Evolutionary conservation across 1,140 invertebrate genomes (phyloP).

Genomic region (Nasonia vitripennis): DNA sequence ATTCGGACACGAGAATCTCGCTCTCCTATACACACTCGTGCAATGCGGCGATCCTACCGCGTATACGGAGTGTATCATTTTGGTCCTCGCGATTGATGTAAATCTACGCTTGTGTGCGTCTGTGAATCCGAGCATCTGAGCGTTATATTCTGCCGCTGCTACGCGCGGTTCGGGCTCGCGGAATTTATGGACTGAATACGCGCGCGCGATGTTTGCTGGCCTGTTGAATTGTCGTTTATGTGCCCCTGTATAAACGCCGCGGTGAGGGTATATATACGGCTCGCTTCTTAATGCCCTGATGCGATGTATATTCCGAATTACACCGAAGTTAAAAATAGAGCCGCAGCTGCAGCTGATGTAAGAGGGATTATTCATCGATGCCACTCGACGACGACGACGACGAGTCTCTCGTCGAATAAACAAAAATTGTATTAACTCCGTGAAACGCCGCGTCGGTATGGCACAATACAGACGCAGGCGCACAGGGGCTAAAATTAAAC

Average conservation of each 20-base stretch:
- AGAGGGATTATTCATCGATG: not conserved
- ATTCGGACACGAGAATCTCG: not conserved
- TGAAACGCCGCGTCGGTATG: not conserved
- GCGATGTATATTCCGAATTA: not conserved
- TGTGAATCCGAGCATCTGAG: not conserved
- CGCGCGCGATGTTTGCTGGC: constrained; percentile 15
- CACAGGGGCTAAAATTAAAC: not conserved
- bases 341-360: not conserved
- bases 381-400: too few species aligned
- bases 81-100: constrained; percentile 18
- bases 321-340: too few species aligned
- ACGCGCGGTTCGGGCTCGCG: not conserved
- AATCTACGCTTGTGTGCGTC: not conserved
- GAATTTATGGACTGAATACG: constrained; percentile 19
- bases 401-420: not conserved
- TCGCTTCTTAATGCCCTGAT: not conserved
- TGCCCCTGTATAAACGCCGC: not conserved
- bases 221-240: not conserved
- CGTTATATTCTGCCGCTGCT: not conserved
- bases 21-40: not conserved
- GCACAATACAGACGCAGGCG: not conserved
- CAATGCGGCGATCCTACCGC: not conserved
- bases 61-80: constrained; percentile 27
- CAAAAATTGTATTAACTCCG: not conserved
- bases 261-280: not conserved